phyloP scores from a whole-genome alignment of 1,140 invertebrate species.

The Hyles euphorbiae region DNA sequence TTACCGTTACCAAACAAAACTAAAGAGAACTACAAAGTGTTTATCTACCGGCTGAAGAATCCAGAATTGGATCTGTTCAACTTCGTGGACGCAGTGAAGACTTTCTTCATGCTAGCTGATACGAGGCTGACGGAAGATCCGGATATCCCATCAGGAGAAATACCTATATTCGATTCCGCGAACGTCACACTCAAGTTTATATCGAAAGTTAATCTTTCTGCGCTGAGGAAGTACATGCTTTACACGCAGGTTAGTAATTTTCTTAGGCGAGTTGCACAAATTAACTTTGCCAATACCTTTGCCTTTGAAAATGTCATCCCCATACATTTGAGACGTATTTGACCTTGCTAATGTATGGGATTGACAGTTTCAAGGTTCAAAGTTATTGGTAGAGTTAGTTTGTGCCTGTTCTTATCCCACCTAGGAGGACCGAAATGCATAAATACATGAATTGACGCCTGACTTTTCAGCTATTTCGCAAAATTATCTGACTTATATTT shows the following conservation, averaged over 20 bases:
- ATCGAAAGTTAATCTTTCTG: conserved; percentile 78
- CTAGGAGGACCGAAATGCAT: too few relatives aligned
- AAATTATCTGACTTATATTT: too few relatives aligned
- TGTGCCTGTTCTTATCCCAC: neutral
- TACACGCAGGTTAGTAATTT: conserved; percentile 73
- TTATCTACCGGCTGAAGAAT: conserved; percentile 78
- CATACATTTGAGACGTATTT: too few relatives aligned
- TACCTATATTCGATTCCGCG: conserved; percentile 82
- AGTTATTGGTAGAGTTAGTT: too few relatives aligned
- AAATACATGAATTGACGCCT: too few relatives aligned
- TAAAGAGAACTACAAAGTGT: conserved; percentile 76
- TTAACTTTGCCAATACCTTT: too few relatives aligned
- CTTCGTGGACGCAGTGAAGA: conserved; percentile 81
- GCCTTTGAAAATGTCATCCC: too few relatives aligned
- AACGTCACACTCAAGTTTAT: conserved; percentile 79
- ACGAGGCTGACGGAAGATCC: conserved; percentile 77
- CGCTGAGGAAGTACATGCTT: conserved; percentile 81
- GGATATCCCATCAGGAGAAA: conserved; percentile 77
- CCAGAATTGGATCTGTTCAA: conserved; percentile 79
- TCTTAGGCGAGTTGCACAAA: too few relatives aligned
- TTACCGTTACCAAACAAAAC: conserved; percentile 77
- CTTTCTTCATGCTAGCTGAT: conserved; percentile 83
- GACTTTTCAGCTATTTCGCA: too few relatives aligned
- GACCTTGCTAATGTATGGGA: too few relatives aligned
- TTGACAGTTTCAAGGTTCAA: too few relatives aligned